These are phyloP conservation scores for Vidua chalybeata DNA, from an alignment of 2,113 vertebrate genomes.

Conservation along the genomic window DNA sequence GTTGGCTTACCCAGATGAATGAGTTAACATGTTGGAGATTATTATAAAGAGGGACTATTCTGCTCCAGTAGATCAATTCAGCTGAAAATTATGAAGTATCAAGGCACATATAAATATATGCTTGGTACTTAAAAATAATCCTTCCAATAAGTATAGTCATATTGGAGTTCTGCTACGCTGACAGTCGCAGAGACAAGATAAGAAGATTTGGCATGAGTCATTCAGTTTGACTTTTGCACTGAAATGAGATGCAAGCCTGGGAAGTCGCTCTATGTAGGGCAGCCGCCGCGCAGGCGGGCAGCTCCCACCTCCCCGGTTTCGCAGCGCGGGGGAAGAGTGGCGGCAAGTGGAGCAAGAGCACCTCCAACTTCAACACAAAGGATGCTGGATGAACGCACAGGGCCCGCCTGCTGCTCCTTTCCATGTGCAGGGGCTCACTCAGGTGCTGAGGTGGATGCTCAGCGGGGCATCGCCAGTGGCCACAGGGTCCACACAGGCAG, in stretches of 20 bases:
- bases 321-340: neutral
- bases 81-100: conserved; percentile 34
- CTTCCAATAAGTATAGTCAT: conserved; percentile 42
- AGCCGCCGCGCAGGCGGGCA: neutral
- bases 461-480: accelerated
- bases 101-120: conserved; percentile 3
- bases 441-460: accelerated
- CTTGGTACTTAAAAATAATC: conserved; percentile 52
- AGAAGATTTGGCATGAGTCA: conserved; percentile 53
- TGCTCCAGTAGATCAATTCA: conserved; percentile 39
- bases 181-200: conserved; percentile 26
- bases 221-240: conserved; percentile 45
- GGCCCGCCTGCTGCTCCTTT: neutral
- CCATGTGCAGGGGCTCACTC: accelerated
- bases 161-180: conserved; percentile 36
- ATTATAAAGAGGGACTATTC: conserved; percentile 54
- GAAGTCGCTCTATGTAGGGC: neutral
- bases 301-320: neutral
- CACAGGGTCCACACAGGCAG: accelerated
- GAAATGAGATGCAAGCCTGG: conserved; percentile 13
- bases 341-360: neutral
- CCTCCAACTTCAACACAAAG: neutral
- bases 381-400: neutral
- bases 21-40: conserved; percentile 55
- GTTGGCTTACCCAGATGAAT: conserved; percentile 59